Base-by-base conservation (phyloP, 2,113 vertebrate species). In the Dicentrarchus labrax region DNA sequence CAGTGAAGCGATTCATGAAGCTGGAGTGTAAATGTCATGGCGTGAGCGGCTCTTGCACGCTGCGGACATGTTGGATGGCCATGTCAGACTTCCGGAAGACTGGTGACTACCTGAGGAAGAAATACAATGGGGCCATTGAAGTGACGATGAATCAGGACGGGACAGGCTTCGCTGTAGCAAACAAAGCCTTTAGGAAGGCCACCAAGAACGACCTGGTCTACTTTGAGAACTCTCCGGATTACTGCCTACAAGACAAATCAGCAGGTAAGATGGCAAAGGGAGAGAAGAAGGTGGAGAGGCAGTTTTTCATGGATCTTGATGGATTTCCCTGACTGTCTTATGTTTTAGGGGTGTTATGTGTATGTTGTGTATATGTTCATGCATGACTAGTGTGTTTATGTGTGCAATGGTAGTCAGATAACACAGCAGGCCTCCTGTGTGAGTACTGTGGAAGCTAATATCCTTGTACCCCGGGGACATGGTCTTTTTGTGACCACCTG, bases 211-310 rank as follows among this genome's bases (percentile, higher is more conserved):
- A 99, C 90, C 96, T 99, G 87, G 98, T 99, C 84, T 99, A 99
- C 93, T 99, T 99, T 67, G 98, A 99, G 94, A 99, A 98, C 94
- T 99, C 98, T 1, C 98, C 98, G 0, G 98, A 99, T 92, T 99
- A 99, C 88, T 99, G 98, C 38, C 92, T 99, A 85, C 95, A 98
- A 95, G 98, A 99, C 95, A 99, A 99, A 94, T 95, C 97, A 75
- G 98, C 97, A 96, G 98, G 98, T 99, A 94, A 95, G 92, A 85
- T 8, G 38, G 41, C 61, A 51, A 43, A 45, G 19, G 39, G n/a
- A 67, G 45, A 38, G 57, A 57, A n/a, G 67, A 47, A n/a, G 53
- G 30, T 24, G 50, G 51, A 82, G 60, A 75, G 74, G 70, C 76
- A 50, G 75, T 76, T 88, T 90, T 83, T 84, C 85, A 88, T 82